Evolutionary conservation across 2,113 vertebrate species (phyloP).

Genomic region (Morone saxatilis): DNA sequence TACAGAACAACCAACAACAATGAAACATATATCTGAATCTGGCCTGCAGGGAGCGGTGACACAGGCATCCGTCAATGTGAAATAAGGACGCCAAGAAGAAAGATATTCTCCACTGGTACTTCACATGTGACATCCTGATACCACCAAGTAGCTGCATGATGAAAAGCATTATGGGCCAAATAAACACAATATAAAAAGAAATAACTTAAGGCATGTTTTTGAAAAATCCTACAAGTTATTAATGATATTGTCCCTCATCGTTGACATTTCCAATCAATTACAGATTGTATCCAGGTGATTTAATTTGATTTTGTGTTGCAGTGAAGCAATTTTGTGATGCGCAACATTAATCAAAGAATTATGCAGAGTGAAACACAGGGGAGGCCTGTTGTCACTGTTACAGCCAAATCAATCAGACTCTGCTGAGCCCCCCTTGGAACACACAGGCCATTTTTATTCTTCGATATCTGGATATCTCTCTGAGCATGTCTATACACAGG

Average conservation of each 20-base stretch:
- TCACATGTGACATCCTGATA: slow-evolving; percentile 53
- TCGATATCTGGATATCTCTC: slow-evolving; percentile 39
- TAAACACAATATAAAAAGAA: slow-evolving; percentile 70
- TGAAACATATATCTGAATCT: slow-evolving; percentile 52
- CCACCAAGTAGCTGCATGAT: slow-evolving; percentile 26
- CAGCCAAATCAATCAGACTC: slow-evolving; percentile 81
- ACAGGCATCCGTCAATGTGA: slow-evolving; percentile 65
- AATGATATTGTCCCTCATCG: slow-evolving; percentile 63
- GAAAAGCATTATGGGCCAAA: slow-evolving; percentile 61
- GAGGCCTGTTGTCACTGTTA: slow-evolving; percentile 74
- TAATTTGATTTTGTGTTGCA: slow-evolving; percentile 82
- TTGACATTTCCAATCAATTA: slow-evolving; percentile 84
- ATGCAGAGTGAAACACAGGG: slow-evolving; percentile 76
- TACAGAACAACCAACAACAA: slow-evolving; percentile 56
- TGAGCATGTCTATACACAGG: slow-evolving; percentile 10
- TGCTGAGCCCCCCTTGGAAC: slow-evolving; percentile 56
- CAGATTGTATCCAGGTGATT: slow-evolving; percentile 84
- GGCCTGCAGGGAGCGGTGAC: slow-evolving; percentile 50
- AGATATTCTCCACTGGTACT: slow-evolving; percentile 44
- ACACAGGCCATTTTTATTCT: slow-evolving; percentile 52
- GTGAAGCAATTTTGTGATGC: slow-evolving; percentile 76
- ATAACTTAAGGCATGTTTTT: slow-evolving; percentile 60
- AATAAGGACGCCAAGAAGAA: slow-evolving; percentile 54
- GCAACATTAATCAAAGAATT: slow-evolving; percentile 83
- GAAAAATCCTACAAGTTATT: slow-evolving; percentile 67